Conservation (phyloP, 64 coral and sea anemone genomes). For the Dendrophyllia cribrosa region DNA sequence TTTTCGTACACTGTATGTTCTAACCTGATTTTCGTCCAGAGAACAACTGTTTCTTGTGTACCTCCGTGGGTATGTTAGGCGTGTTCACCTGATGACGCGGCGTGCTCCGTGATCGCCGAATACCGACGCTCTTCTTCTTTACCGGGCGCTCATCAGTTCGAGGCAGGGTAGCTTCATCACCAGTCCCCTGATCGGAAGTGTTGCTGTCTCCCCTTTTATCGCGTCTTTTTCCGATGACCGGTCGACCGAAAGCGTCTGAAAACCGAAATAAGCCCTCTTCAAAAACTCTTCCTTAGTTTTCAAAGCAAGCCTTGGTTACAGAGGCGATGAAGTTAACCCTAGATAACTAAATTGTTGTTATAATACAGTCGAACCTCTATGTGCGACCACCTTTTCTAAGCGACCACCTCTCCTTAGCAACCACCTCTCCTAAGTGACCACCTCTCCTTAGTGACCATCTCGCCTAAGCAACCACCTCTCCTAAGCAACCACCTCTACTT, state of each 20-base stretch:
- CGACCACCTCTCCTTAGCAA: no score
- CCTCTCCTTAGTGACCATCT: no score
- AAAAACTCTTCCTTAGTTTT: not conserved
- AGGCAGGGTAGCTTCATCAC: constrained; percentile 69
- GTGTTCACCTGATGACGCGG: not conserved
- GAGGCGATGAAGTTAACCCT: no score
- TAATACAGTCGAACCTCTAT: no score
- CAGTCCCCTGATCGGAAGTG: constrained; percentile 69
- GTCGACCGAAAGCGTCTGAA: constrained; percentile 41
- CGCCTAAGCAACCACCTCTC: no score
- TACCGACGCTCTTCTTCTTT: constrained; percentile 26
- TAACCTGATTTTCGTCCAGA: not conserved
- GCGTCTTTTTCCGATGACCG: not conserved
- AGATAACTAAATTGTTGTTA: no score
- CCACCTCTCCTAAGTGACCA: no score
- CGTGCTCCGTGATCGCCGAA: constrained; percentile 10
- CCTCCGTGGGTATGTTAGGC: constrained; percentile 13
- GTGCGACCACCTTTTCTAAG: no score
- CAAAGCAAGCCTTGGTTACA: no score
- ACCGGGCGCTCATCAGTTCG: constrained; percentile 36
- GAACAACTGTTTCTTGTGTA: constrained; percentile 31
- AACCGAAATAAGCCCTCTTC: not conserved
- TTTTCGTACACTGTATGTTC: not conserved
- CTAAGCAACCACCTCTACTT: no score
- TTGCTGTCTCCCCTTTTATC: constrained; percentile 20